Base-by-base conservation (phyloP, 2,888 invertebrate species). In the Ennomos quercinarius region DNA sequence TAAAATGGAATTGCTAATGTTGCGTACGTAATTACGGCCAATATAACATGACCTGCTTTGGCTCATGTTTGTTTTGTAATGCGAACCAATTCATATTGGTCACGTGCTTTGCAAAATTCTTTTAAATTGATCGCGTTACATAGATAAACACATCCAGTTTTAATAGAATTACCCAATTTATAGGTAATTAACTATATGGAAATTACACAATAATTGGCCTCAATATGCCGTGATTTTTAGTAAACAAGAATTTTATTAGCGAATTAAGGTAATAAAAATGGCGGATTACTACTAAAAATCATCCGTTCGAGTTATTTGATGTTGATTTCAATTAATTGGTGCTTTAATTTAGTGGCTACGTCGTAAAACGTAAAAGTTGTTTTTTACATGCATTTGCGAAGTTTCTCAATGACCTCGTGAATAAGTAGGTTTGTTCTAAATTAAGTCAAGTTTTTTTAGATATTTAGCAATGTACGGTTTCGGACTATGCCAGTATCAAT, bases 1-100 rank as follows among this genome's bases (percentile, higher is more conserved):
- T 83, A 86, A 60, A 91, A 89, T 89, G 84, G 84, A 87, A 89
- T 87, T 86, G 84, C 83, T 77, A 80, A 76, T 76, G 74, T 84
- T 84, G 78, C 83, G 77, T 78, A 74, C 73, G 77, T 76, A 76
- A 76, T 73, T 68, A 73, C 68, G 68, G 57, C 81, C 81, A 81
- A 68, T 72, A 64, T 74, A 68, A 60, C 51, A 61, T 75, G 81
- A 74, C 61, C 81, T 65, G 57, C 61, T 62, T 58, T 59, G 46
- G 46, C 46, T 58, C 53, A 47, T 67, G 56, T 68, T 72, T 68
- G 62, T 59, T 48, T 45, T 46, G 63, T 36, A 51, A 41, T 12
- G 44, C 55, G 64, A 55, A 56, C 72, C 65, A 55, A 63, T 51
- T 62, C 46, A 51, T 51, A 57, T 53, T 70, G 64, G 68, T 46